Percentiles rank a stretch among this genome's conserved stretches.
Conservation (phyloP, 2,888 invertebrate genomes). For the Pimpla rufipes region DNA sequence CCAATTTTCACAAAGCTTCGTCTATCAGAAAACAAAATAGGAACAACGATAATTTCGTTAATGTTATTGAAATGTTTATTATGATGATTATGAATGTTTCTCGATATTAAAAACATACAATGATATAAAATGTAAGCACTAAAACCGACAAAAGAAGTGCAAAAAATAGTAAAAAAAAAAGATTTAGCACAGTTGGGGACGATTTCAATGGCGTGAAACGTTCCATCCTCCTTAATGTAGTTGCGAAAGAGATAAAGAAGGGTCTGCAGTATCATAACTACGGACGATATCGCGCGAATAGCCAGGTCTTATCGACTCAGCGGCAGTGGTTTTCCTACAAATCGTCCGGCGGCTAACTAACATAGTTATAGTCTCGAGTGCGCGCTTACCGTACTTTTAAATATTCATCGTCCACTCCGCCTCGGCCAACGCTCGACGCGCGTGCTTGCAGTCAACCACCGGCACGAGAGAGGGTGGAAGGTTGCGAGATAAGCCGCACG, state of each 20-base stretch:
- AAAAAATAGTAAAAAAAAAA: background rate
- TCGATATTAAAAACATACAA: too few relatives aligned
- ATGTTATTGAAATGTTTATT: too few relatives aligned
- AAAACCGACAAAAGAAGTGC: too few relatives aligned
- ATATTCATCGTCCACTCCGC: slow-evolving; percentile 46
- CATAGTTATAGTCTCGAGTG: slow-evolving; percentile 18
- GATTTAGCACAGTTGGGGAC: background rate
- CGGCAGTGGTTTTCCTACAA: slow-evolving; percentile 27
- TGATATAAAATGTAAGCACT: too few relatives aligned
- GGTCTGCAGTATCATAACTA: slow-evolving; percentile 6
- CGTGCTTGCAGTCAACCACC: slow-evolving; percentile 38
- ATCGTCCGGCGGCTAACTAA: slow-evolving; percentile 21
- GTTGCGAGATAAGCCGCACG: slow-evolving; percentile 19
- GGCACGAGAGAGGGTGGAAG: slow-evolving; percentile 20
- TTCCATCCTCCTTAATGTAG: background rate
- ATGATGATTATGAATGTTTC: too few relatives aligned
- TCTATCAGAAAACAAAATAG: too few relatives aligned
- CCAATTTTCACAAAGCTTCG: too few relatives aligned
- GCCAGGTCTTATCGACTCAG: slow-evolving; percentile 22
- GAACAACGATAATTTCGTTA: too few relatives aligned
- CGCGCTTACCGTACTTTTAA: slow-evolving; percentile 48
- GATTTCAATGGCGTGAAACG: background rate
- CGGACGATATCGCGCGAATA: slow-evolving; percentile 1
- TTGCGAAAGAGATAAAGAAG: background rate
- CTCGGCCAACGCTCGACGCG: slow-evolving; percentile 15